These are phyloP conservation scores for Helicoverpa assulta DNA, from an alignment of 2,888 invertebrate species.

Conservation along the genomic window DNA sequence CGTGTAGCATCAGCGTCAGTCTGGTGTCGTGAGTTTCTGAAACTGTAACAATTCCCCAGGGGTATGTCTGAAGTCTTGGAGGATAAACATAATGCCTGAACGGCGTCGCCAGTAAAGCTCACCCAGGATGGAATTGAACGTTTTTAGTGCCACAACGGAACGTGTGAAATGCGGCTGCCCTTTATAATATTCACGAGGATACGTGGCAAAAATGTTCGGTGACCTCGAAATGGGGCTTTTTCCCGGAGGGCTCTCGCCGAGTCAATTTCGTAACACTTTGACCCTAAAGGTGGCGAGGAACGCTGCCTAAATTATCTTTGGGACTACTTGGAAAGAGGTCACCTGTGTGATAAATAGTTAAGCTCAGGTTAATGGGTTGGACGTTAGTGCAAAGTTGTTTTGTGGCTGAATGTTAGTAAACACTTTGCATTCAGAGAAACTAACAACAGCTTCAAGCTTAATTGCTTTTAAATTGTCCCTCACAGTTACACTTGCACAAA, in stretches of 20 bases:
- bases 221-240: conserved; percentile 78
- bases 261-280: conserved; percentile 82
- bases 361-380: conserved; percentile 77
- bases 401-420: conserved; percentile 61
- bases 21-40: not conserved
- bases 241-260: conserved; percentile 72
- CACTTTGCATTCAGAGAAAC: conserved; percentile 60
- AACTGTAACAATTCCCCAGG: not conserved
- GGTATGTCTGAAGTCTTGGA: conserved; percentile 7
- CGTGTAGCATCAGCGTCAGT: not conserved
- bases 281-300: conserved; percentile 76
- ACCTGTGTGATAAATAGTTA: conserved; percentile 79
- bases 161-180: conserved; percentile 77
- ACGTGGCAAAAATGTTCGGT: conserved; percentile 77
- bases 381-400: conserved; percentile 68
- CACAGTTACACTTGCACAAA: conserved; percentile 27
- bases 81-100: conserved; percentile 48
- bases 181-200: conserved; percentile 81
- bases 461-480: conserved; percentile 54
- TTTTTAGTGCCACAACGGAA: conserved; percentile 74
- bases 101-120: conserved; percentile 71
- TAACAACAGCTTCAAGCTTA: conserved; percentile 36
- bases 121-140: conserved; percentile 71
- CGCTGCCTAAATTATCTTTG: conserved; percentile 81
- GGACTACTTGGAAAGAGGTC: conserved; percentile 80